phyloP scores from a whole-genome alignment of 92 coral and sea anemone species.

The Phenganax subtilis region DNA sequence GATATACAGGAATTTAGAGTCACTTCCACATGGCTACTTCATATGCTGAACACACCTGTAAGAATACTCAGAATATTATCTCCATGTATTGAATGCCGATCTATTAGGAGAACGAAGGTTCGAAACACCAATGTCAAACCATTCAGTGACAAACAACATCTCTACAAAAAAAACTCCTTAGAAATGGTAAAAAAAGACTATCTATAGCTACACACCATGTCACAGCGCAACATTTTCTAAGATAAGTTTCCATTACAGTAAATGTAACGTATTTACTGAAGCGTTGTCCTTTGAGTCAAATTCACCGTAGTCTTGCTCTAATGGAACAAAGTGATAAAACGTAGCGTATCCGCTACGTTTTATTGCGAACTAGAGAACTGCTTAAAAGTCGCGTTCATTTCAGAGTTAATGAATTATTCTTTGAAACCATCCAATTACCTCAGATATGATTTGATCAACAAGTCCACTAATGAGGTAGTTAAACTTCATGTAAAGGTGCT shows the following conservation, averaged over 20 bases:
- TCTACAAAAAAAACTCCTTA: neutral
- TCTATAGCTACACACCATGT: neutral
- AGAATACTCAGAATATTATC: neutral
- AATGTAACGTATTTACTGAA: no score
- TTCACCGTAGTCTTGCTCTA: no score
- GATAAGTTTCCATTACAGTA: no score
- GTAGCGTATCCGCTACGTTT: no score
- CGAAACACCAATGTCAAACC: constrained; percentile 16
- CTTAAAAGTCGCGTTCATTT: no score
- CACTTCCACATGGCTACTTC: neutral
- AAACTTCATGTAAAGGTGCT: neutral
- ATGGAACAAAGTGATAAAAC: no score
- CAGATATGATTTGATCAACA: neutral
- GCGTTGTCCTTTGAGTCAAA: no score
- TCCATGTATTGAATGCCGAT: neutral
- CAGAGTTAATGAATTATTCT: neutral
- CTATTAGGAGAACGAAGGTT: neutral
- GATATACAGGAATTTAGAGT: neutral
- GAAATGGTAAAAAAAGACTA: no score
- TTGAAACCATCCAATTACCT: neutral
- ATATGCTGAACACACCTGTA: neutral
- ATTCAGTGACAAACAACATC: neutral
- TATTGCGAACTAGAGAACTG: no score
- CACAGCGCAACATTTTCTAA: neutral
- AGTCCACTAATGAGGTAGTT: neutral